phyloP scores from a whole-genome alignment of 2,113 vertebrate genomes.

The Chrysemys picta region DNA sequence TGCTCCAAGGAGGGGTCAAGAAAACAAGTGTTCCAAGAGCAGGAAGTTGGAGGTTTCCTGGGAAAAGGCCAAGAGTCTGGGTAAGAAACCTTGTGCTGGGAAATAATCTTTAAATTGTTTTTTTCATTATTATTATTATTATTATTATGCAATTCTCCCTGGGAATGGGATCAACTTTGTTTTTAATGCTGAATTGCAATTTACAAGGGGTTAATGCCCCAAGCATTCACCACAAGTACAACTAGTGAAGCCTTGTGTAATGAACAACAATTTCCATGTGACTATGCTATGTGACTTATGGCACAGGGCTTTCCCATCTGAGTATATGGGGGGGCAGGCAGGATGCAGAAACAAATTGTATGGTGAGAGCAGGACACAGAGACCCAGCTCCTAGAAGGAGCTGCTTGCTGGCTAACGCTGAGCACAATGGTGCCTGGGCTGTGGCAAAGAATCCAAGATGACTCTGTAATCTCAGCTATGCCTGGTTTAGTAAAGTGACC shows the following conservation, averaged over 20 bases:
- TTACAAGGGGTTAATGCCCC: neutral
- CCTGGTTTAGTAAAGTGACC: neutral
- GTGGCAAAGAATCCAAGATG: neutral
- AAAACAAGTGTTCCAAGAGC: fast-evolving
- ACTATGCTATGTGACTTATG: too few species aligned
- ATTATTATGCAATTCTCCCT: fast-evolving
- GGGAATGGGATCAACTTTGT: neutral
- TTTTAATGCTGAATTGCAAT: neutral
- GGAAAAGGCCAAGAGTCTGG: neutral
- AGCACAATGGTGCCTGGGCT: fast-evolving
- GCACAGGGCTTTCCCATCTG: too few species aligned
- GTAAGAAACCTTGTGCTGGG: fast-evolving
- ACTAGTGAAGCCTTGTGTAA: neutral
- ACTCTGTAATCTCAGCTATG: neutral
- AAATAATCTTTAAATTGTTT: neutral
- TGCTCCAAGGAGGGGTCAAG: neutral
- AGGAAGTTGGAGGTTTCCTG: slow-evolving; percentile 39
- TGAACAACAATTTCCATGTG: neutral
- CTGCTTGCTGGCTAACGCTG: neutral
- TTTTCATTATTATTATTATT: neutral
- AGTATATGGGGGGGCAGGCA: too few species aligned
- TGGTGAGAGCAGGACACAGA: neutral
- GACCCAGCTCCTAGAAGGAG: fast-evolving
- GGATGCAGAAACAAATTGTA: fast-evolving
- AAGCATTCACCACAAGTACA: neutral